Percentiles rank a stretch among this genome's conserved stretches.
phyloP scores from a whole-genome alignment of 2,888 invertebrate species.

The Pegoplata infirma region DNA sequence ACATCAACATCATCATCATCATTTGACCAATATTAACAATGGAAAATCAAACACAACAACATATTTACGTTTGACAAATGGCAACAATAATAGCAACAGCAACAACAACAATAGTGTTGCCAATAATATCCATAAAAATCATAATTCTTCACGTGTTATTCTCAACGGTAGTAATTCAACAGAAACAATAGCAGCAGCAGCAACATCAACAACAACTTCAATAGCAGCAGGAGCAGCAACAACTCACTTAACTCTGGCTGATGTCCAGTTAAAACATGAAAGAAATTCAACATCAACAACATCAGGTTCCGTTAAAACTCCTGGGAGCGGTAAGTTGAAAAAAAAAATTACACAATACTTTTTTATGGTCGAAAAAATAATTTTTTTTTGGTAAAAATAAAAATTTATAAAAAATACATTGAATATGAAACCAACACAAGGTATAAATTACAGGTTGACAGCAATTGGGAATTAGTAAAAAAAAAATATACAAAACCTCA shows the following conservation, averaged over 20 bases:
- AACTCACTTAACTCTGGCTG: conserved; percentile 67
- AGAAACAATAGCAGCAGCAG: conserved; percentile 60
- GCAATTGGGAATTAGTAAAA: conserved; percentile 16
- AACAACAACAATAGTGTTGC: conserved; percentile 56
- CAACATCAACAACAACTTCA: conserved; percentile 65
- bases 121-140: conserved; percentile 61
- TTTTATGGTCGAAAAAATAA: conserved; percentile 39
- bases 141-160: conserved; percentile 62
- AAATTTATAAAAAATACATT: conserved; percentile 9
- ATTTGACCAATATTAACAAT: too few species aligned
- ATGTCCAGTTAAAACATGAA: conserved; percentile 72
- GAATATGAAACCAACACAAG: conserved; percentile 16
- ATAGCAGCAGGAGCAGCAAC: conserved; percentile 62
- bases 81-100: conserved; percentile 34
- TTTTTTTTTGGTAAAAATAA: conserved; percentile 22
- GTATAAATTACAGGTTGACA: conserved; percentile 55
- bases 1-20: too few species aligned
- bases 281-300: conserved; percentile 61
- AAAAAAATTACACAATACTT: conserved; percentile 29
- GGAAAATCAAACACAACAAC: conserved; percentile 66
- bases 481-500: too few species aligned
- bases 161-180: conserved; percentile 54
- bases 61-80: conserved; percentile 70
- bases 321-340: conserved; percentile 77
- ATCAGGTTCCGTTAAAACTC: conserved; percentile 72